These are phyloP conservation scores for Mus pahari DNA, from an alignment of 2,113 vertebrate genomes.

Conservation along the genomic window DNA sequence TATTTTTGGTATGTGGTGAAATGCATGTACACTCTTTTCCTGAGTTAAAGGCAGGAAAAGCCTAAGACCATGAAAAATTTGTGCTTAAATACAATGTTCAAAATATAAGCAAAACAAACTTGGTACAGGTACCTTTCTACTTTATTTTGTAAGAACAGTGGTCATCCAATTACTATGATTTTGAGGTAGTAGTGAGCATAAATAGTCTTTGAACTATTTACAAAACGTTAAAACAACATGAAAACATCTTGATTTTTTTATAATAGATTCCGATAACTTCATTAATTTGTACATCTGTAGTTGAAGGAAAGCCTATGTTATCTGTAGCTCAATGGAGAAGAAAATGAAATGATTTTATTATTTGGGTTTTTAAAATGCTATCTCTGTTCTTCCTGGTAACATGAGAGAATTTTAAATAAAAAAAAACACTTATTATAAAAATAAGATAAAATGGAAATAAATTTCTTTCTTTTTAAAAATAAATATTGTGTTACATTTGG, in stretches of 20 bases:
- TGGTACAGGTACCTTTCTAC: background rate
- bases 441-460: background rate
- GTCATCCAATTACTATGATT: background rate
- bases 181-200: background rate
- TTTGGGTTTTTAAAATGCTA: background rate
- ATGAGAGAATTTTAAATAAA: background rate
- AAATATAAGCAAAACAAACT: background rate
- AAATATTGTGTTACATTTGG: background rate
- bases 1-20: background rate
- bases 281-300: background rate
- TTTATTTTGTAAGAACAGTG: background rate
- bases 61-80: background rate
- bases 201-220: constrained; percentile 46
- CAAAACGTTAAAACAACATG: background rate
- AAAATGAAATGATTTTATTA: background rate
- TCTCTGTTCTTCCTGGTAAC: background rate
- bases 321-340: background rate
- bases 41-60: constrained; percentile 6
- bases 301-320: background rate
- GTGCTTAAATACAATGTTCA: background rate
- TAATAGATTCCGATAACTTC: background rate
- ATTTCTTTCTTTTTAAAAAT: constrained; percentile 7
- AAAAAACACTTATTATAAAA: background rate
- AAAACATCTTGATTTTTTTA: background rate
- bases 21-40: background rate